These are phyloP conservation scores for Montipora capricornis DNA, from an alignment of 64 coral and sea anemone species.

Conservation along the genomic window DNA sequence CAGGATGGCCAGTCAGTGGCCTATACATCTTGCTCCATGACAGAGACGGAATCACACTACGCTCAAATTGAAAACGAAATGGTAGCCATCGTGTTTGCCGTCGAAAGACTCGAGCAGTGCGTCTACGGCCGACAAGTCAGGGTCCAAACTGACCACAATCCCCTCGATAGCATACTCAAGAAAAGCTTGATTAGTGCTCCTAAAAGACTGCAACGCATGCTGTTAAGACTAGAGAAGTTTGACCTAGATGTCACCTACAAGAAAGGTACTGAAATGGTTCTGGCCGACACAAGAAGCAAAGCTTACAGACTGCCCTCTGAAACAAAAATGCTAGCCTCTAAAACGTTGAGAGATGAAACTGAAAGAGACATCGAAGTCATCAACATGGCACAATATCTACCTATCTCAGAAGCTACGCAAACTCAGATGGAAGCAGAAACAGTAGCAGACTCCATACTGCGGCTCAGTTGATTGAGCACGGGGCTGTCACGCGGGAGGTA, in stretches of 20 bases:
- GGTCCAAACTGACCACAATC: slow-evolving; percentile 68
- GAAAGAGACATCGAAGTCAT: slow-evolving; percentile 30
- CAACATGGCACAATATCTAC: slow-evolving; percentile 41
- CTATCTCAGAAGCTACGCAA: not conserved
- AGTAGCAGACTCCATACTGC: too few species aligned
- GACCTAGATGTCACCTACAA: slow-evolving; percentile 48
- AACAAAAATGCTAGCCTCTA: not conserved
- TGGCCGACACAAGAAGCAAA: slow-evolving; percentile 17
- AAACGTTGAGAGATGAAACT: slow-evolving; percentile 13
- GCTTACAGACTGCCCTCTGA: not conserved
- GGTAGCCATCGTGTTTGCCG: slow-evolving; percentile 22
- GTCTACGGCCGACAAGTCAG: slow-evolving; percentile 19
- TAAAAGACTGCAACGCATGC: slow-evolving; percentile 59
- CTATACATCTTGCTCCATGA: slow-evolving; percentile 60
- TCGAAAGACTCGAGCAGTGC: slow-evolving; percentile 47
- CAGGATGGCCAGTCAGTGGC: slow-evolving; percentile 52
- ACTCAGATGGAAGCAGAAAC: too few species aligned
- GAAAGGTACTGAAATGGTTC: slow-evolving; percentile 5
- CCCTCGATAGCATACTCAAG: slow-evolving; percentile 65
- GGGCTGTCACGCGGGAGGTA: too few species aligned
- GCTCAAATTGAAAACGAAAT: slow-evolving; percentile 74
- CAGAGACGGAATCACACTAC: slow-evolving; percentile 15
- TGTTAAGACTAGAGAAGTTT: slow-evolving; percentile 64
- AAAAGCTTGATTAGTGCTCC: slow-evolving; percentile 53
- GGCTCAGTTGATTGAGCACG: too few species aligned